Evolutionary conservation across 1,140 invertebrate species (phyloP).

Genomic region (Lycorma delicatula): DNA sequence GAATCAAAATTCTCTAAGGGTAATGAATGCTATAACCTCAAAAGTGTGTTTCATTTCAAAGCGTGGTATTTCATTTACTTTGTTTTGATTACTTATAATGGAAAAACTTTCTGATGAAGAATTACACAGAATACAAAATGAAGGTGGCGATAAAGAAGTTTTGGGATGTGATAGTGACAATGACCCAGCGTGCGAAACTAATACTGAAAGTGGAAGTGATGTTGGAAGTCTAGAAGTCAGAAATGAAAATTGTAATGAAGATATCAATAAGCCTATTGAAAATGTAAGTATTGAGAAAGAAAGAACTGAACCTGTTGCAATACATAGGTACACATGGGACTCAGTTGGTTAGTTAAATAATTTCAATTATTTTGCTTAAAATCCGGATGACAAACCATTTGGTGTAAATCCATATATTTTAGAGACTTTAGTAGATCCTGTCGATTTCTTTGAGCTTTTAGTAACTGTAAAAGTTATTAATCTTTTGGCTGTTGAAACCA

Average conservation of each 20-base stretch:
- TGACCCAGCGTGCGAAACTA: neutral
- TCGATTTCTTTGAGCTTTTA: neutral
- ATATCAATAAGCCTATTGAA: neutral
- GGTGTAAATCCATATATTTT: neutral
- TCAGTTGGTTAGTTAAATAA: neutral
- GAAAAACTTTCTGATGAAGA: neutral
- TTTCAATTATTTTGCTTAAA: neutral
- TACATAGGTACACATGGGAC: neutral
- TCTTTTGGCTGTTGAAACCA: slow-evolving; percentile 25
- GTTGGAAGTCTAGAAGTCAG: neutral
- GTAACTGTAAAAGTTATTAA: slow-evolving; percentile 13
- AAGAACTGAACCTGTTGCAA: neutral
- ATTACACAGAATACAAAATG: neutral
- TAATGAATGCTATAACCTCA: neutral
- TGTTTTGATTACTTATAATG: neutral
- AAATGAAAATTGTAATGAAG: neutral
- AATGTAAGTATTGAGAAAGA: neutral
- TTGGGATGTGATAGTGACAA: neutral
- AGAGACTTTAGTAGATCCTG: neutral
- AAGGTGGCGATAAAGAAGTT: neutral
- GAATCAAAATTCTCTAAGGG: neutral
- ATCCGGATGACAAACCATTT: neutral
- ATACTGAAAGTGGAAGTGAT: neutral
- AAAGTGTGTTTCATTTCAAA: neutral
- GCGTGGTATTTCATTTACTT: neutral